Conservation (phyloP, 1,140 invertebrate genomes). For the Sycophaga agraensis region DNA sequence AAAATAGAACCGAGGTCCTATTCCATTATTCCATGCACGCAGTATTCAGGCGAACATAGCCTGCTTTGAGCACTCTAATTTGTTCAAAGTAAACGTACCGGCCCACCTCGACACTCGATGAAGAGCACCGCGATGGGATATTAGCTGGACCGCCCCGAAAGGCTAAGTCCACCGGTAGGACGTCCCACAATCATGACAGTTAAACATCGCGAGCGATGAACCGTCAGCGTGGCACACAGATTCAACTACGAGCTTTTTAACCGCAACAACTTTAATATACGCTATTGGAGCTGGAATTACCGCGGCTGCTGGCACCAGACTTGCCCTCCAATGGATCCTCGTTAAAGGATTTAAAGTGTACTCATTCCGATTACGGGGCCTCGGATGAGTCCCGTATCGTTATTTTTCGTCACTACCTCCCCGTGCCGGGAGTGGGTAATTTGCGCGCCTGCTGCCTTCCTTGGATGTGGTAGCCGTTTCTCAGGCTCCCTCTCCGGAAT, state of each 20-base stretch:
- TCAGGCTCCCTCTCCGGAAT: slow-evolving; percentile 77
- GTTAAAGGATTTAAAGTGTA: slow-evolving; percentile 69
- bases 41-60: slow-evolving; percentile 71
- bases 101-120: slow-evolving; percentile 64
- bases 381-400: slow-evolving; percentile 64
- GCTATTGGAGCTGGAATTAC: slow-evolving; percentile 90
- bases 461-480: slow-evolving; percentile 91
- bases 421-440: slow-evolving; percentile 82
- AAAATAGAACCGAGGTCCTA: slow-evolving; percentile 80
- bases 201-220: slow-evolving; percentile 56
- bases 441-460: slow-evolving; percentile 80
- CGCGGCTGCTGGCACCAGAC: slow-evolving; percentile 88
- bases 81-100: slow-evolving; percentile 73
- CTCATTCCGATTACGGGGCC: slow-evolving; percentile 84
- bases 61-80: slow-evolving; percentile 64
- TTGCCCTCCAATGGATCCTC: slow-evolving; percentile 86
- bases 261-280: slow-evolving; percentile 85
- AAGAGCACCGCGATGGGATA: slow-evolving; percentile 62
- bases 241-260: slow-evolving; percentile 77
- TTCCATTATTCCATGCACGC: slow-evolving; percentile 78
- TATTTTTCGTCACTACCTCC: slow-evolving; percentile 87
- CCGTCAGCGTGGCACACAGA: slow-evolving; percentile 66
- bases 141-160: slow-evolving; percentile 19
- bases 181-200: slow-evolving; percentile 49
- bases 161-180: slow-evolving; percentile 49